Conservation (phyloP, 2,797 vertebrate genomes). For the Phrynocephalus guinanensis region DNA sequence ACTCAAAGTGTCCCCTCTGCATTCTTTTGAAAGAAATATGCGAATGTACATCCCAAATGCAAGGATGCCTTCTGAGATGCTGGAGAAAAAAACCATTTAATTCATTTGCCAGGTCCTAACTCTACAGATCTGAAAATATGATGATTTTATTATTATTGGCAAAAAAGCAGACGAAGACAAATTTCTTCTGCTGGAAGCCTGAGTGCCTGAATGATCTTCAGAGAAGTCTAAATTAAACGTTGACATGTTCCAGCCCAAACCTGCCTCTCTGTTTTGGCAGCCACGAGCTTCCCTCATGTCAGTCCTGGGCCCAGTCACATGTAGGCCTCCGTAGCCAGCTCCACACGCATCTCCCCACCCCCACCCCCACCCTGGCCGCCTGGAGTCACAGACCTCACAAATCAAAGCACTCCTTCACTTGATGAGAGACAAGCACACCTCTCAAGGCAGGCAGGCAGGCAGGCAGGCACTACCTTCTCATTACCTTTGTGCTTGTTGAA, state of each 20-base stretch:
- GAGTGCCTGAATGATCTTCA: constrained; percentile 2
- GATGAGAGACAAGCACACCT: constrained; percentile 14
- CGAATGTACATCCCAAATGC: background rate
- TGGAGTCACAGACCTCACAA: constrained; percentile 14
- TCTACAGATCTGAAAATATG: constrained; percentile 8
- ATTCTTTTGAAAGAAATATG: background rate
- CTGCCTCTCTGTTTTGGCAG: constrained; percentile 22
- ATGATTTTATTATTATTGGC: constrained; percentile 24
- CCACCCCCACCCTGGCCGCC: background rate
- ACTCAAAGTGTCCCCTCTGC: background rate
- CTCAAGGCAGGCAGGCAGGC: background rate
- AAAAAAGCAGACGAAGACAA: background rate
- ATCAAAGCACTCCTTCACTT: constrained; percentile 20
- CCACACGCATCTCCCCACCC: background rate
- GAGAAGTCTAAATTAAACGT: constrained; percentile 9
- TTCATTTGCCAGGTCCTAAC: background rate
- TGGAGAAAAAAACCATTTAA: constrained; percentile 3
- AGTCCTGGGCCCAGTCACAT: background rate
- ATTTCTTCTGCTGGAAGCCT: background rate
- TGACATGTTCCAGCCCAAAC: constrained; percentile 24
- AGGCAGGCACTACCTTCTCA: background rate
- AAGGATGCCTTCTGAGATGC: background rate
- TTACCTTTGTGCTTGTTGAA: background rate
- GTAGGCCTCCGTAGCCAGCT: background rate
- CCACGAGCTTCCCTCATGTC: background rate